phyloP scores from a whole-genome alignment of 2,797 vertebrate genomes.

The Prionace glauca region DNA sequence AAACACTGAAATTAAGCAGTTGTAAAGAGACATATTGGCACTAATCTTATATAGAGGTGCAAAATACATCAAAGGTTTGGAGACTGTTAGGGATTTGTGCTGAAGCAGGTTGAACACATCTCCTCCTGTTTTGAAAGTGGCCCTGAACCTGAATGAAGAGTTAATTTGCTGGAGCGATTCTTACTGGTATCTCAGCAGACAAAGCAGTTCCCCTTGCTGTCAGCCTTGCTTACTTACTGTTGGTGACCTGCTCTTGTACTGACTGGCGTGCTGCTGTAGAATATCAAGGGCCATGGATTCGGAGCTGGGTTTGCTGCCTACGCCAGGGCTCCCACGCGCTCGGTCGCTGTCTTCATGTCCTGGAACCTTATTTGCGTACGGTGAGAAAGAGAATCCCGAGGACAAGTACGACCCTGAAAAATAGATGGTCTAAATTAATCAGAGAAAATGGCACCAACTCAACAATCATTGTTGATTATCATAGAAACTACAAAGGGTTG shows the following conservation, averaged over 20 bases:
- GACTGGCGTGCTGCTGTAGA: conserved; percentile 90
- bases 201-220: not conserved
- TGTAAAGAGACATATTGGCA: not conserved
- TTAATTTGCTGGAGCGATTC: not conserved
- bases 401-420: conserved; percentile 78
- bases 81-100: not conserved
- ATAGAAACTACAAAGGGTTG: no score
- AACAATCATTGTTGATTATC: no score
- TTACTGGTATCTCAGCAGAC: not conserved
- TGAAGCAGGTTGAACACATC: not conserved
- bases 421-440: conserved; percentile 9
- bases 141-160: not conserved
- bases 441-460: not conserved
- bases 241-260: conserved; percentile 97
- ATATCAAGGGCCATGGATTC: conserved; percentile 93
- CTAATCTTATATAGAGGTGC: not conserved
- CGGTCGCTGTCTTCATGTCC: conserved; percentile 77
- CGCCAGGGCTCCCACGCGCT: conserved; percentile 80
- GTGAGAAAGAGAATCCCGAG: conserved; percentile 86
- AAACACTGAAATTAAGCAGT: not conserved
- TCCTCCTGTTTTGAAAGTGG: not conserved
- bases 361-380: conserved; percentile 77
- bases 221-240: conserved; percentile 63
- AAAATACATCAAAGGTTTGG: not conserved
- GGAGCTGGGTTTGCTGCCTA: conserved; percentile 74